Percentiles rank a stretch among this genome's conserved stretches.
Evolutionary conservation across 2,113 vertebrate species (phyloP).

Genomic region (Xiphophorus couchianus): DNA sequence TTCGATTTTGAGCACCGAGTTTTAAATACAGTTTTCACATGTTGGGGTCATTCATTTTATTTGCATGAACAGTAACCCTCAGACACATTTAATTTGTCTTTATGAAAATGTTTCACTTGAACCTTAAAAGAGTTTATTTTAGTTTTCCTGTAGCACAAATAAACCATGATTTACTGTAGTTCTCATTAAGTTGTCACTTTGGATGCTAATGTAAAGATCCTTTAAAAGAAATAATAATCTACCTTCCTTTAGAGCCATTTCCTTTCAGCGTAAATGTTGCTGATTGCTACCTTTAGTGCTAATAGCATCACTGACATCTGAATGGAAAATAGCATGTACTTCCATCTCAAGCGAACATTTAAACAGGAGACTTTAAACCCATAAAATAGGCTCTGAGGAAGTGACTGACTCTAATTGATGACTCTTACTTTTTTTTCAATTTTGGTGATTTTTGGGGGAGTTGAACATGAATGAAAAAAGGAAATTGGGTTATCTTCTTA

Average conservation of each 20-base stretch:
- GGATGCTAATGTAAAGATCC: not conserved
- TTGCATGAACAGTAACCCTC: not conserved
- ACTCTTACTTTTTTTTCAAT: too few species aligned
- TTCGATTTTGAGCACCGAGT: not conserved
- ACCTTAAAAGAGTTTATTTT: not conserved
- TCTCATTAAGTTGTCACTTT: constrained; percentile 16
- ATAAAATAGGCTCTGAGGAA: not conserved
- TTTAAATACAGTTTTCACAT: not conserved
- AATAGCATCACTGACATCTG: constrained; percentile 4
- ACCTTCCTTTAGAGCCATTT: constrained; percentile 4
- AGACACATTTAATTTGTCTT: not conserved
- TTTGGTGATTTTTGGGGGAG: too few species aligned
- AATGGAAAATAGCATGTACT: not conserved
- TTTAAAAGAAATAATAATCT: constrained; percentile 13
- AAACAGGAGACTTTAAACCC: not conserved
- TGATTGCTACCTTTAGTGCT: constrained; percentile 23
- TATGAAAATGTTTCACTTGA: constrained; percentile 12
- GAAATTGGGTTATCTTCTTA: not conserved
- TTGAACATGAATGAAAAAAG: not conserved
- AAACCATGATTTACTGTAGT: constrained; percentile 5
- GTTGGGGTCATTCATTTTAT: not conserved
- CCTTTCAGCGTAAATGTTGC: not conserved
- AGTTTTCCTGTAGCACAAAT: not conserved
- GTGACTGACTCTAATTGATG: not conserved
- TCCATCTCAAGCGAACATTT: not conserved